phyloP scores from a whole-genome alignment of 2,113 vertebrate genomes.

The Cyrtonyx montezumae region DNA sequence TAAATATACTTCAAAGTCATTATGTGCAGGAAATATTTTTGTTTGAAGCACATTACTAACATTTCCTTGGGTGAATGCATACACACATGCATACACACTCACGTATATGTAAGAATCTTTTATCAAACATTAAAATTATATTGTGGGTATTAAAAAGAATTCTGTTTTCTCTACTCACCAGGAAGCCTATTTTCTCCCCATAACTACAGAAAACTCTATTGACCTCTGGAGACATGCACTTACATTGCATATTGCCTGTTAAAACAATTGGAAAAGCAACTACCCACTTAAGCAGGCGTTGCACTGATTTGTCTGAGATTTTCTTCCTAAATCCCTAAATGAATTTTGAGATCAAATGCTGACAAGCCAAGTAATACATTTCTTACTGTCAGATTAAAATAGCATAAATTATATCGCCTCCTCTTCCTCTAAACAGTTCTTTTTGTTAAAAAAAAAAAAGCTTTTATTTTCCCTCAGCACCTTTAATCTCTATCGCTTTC shows the following conservation, averaged over 20 bases:
- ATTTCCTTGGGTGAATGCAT: neutral
- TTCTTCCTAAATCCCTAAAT: neutral
- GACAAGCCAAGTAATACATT: neutral
- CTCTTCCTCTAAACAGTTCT: neutral
- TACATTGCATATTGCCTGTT: neutral
- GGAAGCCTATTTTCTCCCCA: constrained; percentile 16
- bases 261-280: neutral
- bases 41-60: neutral
- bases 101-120: neutral
- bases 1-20: neutral
- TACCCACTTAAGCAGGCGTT: neutral
- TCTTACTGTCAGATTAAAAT: neutral
- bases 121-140: neutral
- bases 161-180: neutral
- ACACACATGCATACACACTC: neutral
- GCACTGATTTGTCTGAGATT: neutral
- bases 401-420: neutral
- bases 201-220: constrained; percentile 14
- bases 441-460: neutral
- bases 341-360: neutral
- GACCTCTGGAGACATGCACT: constrained; percentile 11
- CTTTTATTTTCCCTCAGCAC: neutral
- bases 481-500: constrained; percentile 18
- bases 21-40: neutral
- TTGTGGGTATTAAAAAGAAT: neutral